Evolutionary conservation across 2,113 vertebrate species (phyloP), one percentile per base, ranked within the genome.

Genomic region (Zapornia atra): DNA sequence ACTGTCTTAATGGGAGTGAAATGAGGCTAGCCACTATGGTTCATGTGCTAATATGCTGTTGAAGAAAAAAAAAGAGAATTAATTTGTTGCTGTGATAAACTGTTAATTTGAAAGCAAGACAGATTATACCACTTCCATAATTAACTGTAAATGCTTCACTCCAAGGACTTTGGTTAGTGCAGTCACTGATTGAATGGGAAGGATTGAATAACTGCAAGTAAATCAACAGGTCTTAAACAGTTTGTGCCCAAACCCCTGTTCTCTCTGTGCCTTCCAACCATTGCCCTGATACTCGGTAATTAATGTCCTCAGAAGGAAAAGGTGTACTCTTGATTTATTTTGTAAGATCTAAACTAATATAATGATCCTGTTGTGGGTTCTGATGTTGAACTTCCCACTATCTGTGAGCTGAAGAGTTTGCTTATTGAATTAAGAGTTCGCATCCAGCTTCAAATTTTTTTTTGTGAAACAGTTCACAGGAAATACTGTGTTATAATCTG

Each of bases 141-240:
- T 97, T 85, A 86, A 91, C 82, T 92, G 82, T 81, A 96, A 95
- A 96, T 93, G 68, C 40, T 70, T 86, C 77, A 86, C 54, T 69
- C 82, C 16, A 50, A 97, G 46, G 65, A 81, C 87, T 88, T 65
- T 63, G 51, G 92, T 97, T 94, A 95, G 31, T 36, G 28, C 65
- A 92, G 57, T 33, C 51, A 68, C 10, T 64, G 66, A 81, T 70
- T 57, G 18, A 65, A 70, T 57, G 72, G 59, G 59, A 96, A 81
- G 54, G 44, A 66, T 8, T 40, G 71, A 80, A 57, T 95, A 93
- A 96, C 51, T 70, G 36, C 20, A 92, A 57, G 60, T n/a, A 78
- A 84, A 63, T 90, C 66, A 90, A 82, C 24, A 70, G 34, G 29
- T 82, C 65, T 88, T 71, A 64, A 94, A 60, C 38, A 70, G 25